These are phyloP conservation scores for Forbesichthys agassizii DNA, from an alignment of 2,113 vertebrate species.

Conservation along the genomic window DNA sequence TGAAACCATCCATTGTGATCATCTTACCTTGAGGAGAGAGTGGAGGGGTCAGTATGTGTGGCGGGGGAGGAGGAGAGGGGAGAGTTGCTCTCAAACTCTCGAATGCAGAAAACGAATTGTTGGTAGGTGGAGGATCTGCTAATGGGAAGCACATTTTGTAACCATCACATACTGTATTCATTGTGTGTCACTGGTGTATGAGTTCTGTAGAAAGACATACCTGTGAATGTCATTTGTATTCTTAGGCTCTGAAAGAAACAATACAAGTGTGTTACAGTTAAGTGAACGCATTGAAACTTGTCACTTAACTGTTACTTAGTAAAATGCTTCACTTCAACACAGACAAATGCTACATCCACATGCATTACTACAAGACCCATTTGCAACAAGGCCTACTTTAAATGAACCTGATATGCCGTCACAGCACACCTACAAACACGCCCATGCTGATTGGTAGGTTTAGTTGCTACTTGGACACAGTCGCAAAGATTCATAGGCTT, in stretches of 20 bases:
- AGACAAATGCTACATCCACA: no score
- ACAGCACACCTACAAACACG: no score
- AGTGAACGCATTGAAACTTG: neutral
- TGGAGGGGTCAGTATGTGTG: neutral
- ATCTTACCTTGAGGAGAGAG: slow-evolving; percentile 35
- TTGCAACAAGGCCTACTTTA: no score
- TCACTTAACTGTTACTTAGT: neutral
- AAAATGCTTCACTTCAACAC: neutral
- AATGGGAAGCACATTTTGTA: neutral
- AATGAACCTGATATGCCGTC: no score
- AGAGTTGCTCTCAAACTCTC: neutral
- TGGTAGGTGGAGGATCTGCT: neutral
- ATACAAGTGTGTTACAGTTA: neutral
- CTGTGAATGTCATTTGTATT: slow-evolving; percentile 54
- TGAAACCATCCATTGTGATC: neutral
- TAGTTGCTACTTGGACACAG: no score
- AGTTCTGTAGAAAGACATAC: slow-evolving; percentile 45
- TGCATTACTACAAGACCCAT: no score
- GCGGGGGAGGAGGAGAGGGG: neutral
- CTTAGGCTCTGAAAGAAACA: slow-evolving; percentile 66
- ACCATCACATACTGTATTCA: neutral
- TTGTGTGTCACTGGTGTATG: neutral
- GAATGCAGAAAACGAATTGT: slow-evolving; percentile 1
- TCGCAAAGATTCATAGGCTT: no score
- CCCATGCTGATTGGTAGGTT: no score